Percentiles rank a stretch among this genome's conserved stretches.
phyloP scores from a whole-genome alignment of 2,113 vertebrate genomes.

The Lampris incognitus region DNA sequence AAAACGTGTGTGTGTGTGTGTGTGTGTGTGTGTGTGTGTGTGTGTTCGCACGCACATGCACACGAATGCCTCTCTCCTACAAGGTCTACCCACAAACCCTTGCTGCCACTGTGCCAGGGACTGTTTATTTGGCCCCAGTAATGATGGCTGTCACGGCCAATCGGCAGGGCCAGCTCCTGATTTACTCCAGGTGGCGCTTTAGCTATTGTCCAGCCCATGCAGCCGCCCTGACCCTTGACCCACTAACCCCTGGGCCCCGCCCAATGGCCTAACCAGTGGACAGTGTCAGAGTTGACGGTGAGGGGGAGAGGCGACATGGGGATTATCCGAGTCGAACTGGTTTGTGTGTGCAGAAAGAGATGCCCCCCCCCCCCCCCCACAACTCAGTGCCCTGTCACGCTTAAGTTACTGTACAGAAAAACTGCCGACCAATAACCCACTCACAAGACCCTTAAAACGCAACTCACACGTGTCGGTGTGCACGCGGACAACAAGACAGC shows the following conservation, averaged over 20 bases:
- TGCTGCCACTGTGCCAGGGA: constrained; percentile 22
- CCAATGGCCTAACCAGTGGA: constrained; percentile 65
- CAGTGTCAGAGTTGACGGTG: constrained; percentile 66
- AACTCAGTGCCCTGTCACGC: background rate
- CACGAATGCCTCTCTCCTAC: background rate
- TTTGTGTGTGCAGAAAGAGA: constrained; percentile 67
- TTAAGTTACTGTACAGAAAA: too few species aligned
- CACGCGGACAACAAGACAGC: too few species aligned
- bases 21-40: background rate
- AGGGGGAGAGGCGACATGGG: constrained; percentile 65
- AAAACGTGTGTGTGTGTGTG: background rate
- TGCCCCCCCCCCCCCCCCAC: constrained; percentile 44
- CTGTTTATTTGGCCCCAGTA: constrained; percentile 77
- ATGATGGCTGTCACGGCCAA: constrained; percentile 78
- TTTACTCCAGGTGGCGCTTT: constrained; percentile 83
- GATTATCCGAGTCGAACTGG: constrained; percentile 64
- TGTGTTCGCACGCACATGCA: constrained; percentile 8
- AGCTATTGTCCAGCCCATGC: constrained; percentile 78
- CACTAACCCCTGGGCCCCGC: constrained; percentile 57
- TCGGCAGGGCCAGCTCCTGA: constrained; percentile 68
- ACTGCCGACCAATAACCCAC: too few species aligned
- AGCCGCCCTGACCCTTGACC: constrained; percentile 75
- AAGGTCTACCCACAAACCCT: constrained; percentile 71
- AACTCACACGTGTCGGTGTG: too few species aligned
- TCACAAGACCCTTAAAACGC: too few species aligned